A percentile compares a stretch with the other conserved stretches of the same genome.
Evolutionary conservation across 2,888 invertebrate species (phyloP).

Genomic region (Gnatocerus cornutus): DNA sequence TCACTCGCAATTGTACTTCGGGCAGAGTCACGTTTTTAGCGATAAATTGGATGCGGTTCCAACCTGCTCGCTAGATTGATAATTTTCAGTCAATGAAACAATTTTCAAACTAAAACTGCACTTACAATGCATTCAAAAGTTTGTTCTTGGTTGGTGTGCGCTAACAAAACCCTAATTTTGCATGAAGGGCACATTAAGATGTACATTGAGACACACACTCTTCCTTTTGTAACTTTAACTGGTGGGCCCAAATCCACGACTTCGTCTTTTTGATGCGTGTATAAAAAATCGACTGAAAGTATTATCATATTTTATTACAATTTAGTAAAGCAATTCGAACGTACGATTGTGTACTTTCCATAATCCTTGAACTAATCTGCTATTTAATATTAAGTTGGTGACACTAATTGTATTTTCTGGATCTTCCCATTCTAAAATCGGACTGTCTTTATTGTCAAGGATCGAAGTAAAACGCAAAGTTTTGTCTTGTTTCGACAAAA

Average conservation of each 20-base stretch:
- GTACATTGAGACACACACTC: constrained; percentile 27
- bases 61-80: constrained; percentile 2
- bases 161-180: background rate
- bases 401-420: background rate
- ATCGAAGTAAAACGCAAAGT: background rate
- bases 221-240: background rate
- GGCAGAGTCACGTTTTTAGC: background rate
- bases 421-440: constrained; percentile 21
- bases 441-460: background rate
- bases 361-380: constrained; percentile 4
- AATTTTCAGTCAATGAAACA: too few species aligned
- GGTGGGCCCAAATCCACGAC: background rate
- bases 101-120: background rate
- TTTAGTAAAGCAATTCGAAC: background rate
- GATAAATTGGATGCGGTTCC: constrained; percentile 22
- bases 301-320: background rate
- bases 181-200: constrained; percentile 24
- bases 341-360: constrained; percentile 30
- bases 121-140: constrained; percentile 5
- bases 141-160: background rate
- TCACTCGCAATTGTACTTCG: background rate
- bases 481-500: constrained; percentile 3
- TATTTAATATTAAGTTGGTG: constrained; percentile 17
- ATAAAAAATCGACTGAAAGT: constrained; percentile 21
- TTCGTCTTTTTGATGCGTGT: background rate